Evolutionary conservation across 2,888 invertebrate genomes (phyloP).

Genomic region (Acholoe squamosa): DNA sequence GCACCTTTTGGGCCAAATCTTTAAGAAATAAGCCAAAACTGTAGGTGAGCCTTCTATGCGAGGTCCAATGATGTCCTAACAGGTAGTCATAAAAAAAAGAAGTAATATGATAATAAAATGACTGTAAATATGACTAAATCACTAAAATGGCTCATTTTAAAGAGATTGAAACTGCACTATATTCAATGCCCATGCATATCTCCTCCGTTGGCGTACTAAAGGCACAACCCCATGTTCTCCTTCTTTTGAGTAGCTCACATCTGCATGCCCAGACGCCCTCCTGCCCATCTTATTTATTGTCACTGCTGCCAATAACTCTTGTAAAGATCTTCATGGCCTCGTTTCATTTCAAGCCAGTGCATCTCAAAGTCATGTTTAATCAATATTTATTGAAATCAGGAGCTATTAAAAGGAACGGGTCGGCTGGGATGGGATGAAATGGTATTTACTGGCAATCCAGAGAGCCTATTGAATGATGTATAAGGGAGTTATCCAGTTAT

Average conservation of each 20-base stretch:
- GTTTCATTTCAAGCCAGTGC: neutral
- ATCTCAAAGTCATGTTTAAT: neutral
- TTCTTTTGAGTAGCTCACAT: neutral
- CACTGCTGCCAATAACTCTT: constrained; percentile 23
- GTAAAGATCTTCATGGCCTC: neutral
- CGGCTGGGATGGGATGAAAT: too few species aligned
- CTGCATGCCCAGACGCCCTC: neutral
- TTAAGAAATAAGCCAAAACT: too few species aligned
- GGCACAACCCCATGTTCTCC: neutral
- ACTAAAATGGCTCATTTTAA: too few species aligned
- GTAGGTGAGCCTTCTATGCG: too few species aligned
- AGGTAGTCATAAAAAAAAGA: too few species aligned
- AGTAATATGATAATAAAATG: too few species aligned
- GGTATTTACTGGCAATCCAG: neutral
- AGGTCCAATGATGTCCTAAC: too few species aligned
- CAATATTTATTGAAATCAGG: constrained; percentile 41
- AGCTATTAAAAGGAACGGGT: neutral
- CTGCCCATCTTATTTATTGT: constrained; percentile 22
- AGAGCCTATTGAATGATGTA: neutral
- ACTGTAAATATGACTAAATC: too few species aligned
- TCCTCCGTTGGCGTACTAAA: too few species aligned
- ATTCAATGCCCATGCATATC: too few species aligned
- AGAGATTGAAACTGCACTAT: too few species aligned
- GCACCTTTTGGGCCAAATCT: too few species aligned
- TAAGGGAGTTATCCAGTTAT: neutral